Evolutionary conservation across 64 coral and sea anemone species (phyloP).

Genomic region (Trachythela sp.): DNA sequence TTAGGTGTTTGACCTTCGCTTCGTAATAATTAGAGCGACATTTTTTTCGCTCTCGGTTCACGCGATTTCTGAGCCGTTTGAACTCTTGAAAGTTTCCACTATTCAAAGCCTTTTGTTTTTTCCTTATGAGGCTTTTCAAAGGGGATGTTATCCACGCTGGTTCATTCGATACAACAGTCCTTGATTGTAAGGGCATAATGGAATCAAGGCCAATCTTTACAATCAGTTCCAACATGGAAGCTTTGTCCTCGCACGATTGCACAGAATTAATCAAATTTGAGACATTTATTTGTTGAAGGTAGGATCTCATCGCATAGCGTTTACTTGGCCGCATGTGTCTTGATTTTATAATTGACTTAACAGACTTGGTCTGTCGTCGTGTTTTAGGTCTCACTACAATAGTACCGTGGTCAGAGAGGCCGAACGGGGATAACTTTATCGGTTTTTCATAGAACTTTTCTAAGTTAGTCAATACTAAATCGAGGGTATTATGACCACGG

Average conservation of each 20-base stretch:
- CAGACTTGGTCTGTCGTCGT: too few species aligned
- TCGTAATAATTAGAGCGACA: slow-evolving; percentile 47
- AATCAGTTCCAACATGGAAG: slow-evolving; percentile 36
- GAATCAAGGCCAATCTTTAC: slow-evolving; percentile 28
- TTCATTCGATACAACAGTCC: slow-evolving; percentile 38
- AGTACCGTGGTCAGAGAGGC: too few species aligned
- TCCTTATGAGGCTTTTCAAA: slow-evolving; percentile 35
- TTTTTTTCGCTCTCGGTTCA: slow-evolving; percentile 41
- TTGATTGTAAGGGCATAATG: slow-evolving; percentile 6
- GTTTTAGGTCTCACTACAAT: too few species aligned
- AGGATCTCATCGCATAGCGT: too few species aligned
- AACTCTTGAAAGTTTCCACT: slow-evolving; percentile 26
- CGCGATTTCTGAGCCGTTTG: not conserved
- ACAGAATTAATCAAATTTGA: too few species aligned
- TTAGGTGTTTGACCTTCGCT: slow-evolving; percentile 47
- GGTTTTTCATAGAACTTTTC: too few species aligned
- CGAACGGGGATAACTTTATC: too few species aligned
- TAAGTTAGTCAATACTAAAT: too few species aligned
- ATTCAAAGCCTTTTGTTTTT: slow-evolving; percentile 30
- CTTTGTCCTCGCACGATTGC: slow-evolving; percentile 29
- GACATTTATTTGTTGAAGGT: too few species aligned
- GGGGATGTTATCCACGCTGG: slow-evolving; percentile 32
- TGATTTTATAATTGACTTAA: too few species aligned
- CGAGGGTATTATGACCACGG: too few species aligned
- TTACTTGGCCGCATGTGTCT: too few species aligned